Conservation (phyloP, 2,113 vertebrate genomes). For the Telmatochromis sp. region DNA sequence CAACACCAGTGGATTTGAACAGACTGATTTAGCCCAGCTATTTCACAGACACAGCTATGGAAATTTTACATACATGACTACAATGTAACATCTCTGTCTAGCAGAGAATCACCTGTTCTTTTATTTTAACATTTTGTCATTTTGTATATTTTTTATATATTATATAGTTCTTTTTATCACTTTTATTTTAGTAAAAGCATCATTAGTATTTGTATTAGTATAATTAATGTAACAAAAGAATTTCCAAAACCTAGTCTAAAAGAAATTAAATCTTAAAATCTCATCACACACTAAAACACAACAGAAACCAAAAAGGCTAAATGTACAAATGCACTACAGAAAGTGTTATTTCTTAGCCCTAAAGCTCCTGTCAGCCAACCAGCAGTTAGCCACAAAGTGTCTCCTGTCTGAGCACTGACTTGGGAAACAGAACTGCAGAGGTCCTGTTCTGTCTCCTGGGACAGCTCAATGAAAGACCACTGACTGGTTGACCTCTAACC, state of each 20-base stretch:
- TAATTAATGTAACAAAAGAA: neutral
- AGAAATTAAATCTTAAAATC: neutral
- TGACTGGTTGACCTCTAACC: neutral
- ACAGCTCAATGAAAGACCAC: constrained; percentile 17
- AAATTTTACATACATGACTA: neutral
- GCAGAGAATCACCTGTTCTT: neutral
- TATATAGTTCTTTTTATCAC: neutral
- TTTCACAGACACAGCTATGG: neutral
- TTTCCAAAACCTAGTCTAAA: neutral
- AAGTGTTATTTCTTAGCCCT: neutral
- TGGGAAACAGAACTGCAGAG: neutral
- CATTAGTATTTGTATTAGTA: neutral
- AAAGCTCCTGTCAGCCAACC: neutral
- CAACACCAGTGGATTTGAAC: neutral
- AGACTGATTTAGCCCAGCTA: neutral
- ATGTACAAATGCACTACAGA: neutral
- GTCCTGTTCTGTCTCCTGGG: constrained; percentile 32
- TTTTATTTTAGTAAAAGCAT: neutral
- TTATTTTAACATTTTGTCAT: neutral
- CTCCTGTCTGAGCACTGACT: neutral
- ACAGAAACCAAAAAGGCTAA: neutral
- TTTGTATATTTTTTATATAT: neutral
- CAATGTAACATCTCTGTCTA: neutral
- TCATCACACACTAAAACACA: neutral
- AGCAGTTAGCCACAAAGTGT: neutral